Percentiles rank a stretch among this genome's conserved stretches.
These are phyloP conservation scores for Acanthosepion lycidas DNA, from an alignment of 2,888 invertebrate species.

Conservation along the genomic window DNA sequence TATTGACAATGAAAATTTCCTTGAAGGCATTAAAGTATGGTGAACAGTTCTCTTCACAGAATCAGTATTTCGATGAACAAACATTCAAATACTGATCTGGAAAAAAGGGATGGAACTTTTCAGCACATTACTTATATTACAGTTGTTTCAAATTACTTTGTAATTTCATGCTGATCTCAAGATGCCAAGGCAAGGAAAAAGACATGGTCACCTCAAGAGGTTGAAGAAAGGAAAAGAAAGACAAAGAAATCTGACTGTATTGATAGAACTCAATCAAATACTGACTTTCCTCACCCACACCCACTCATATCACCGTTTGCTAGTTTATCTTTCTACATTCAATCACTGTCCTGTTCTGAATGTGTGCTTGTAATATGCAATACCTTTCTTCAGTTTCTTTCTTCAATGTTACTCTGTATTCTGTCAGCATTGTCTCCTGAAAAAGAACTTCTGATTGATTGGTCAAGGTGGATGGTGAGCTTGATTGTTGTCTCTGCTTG, in stretches of 20 bases:
- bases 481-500: neutral
- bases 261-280: too few relatives aligned
- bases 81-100: too few relatives aligned
- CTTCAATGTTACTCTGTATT: neutral
- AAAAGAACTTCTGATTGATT: conserved; percentile 6
- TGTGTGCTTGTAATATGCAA: neutral
- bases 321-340: neutral
- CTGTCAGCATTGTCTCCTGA: neutral
- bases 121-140: neutral
- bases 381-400: neutral
- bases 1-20: neutral
- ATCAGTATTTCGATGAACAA: too few relatives aligned
- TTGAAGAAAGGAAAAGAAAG: neutral
- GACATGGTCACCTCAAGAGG: neutral
- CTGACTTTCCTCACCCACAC: neutral
- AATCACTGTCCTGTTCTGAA: neutral
- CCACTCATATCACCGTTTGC: neutral
- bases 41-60: too few relatives aligned
- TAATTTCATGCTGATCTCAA: neutral
- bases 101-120: too few relatives aligned
- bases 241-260: neutral
- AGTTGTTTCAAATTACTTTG: neutral
- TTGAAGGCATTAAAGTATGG: neutral
- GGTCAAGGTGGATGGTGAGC: neutral
- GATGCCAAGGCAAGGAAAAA: neutral